Percentiles rank a stretch among this genome's conserved stretches.
Conservation (phyloP, 2,113 vertebrate genomes). For the Spea multiplicata region DNA sequence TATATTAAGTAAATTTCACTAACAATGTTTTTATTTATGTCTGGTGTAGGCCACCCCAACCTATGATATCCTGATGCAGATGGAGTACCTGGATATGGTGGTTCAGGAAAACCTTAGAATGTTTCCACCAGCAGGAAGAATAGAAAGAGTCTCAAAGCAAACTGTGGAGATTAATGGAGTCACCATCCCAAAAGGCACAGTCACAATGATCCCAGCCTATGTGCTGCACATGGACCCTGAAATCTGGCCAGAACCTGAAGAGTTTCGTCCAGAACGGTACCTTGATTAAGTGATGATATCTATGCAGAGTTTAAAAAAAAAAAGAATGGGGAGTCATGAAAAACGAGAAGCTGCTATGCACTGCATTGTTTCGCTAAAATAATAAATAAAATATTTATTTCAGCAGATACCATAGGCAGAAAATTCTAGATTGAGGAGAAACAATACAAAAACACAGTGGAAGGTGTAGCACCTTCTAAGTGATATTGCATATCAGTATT, state of each 20-base stretch:
- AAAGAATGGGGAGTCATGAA: too few species aligned
- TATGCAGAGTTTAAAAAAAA: too few species aligned
- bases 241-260: constrained; percentile 68
- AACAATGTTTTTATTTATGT: not conserved
- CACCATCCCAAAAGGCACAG: constrained; percentile 67
- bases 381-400: too few species aligned
- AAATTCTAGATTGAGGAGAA: too few species aligned
- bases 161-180: constrained; percentile 69
- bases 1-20: too few species aligned
- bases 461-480: too few species aligned
- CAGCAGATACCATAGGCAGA: too few species aligned
- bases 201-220: constrained; percentile 61
- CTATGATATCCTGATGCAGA: constrained; percentile 65
- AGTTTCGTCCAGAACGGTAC: constrained; percentile 75
- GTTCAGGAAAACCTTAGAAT: constrained; percentile 74
- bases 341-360: too few species aligned
- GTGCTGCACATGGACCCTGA: constrained; percentile 58
- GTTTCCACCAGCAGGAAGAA: constrained; percentile 56
- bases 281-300: not conserved
- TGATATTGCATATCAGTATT: too few species aligned
- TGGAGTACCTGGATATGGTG: constrained; percentile 81
- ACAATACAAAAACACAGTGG: too few species aligned
- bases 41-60: constrained; percentile 58
- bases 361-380: too few species aligned
- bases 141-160: constrained; percentile 78